Percentiles rank a stretch among this genome's conserved stretches.
Evolutionary conservation across 2,113 vertebrate species (phyloP).

Genomic region (Aspidoscelis tigris): DNA sequence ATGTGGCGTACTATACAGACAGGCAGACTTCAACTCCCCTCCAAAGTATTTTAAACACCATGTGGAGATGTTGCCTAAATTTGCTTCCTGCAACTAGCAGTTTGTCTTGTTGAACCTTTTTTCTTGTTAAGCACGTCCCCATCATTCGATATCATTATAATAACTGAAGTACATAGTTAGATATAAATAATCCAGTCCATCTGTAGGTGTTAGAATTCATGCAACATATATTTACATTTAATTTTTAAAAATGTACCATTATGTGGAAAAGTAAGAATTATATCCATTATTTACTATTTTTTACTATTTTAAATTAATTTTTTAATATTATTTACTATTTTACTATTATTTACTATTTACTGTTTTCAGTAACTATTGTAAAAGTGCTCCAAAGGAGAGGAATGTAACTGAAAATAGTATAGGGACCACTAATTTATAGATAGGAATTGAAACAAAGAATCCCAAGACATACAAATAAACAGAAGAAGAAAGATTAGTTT

Average conservation of each 20-base stretch:
- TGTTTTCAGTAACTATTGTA: neutral
- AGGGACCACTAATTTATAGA: constrained; percentile 22
- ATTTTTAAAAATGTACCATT: neutral
- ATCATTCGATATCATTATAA: neutral
- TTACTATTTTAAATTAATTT: too few species aligned
- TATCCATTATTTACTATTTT: fast-evolving
- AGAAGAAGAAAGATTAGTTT: constrained; percentile 3
- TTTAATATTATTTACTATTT: too few species aligned
- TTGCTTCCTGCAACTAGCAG: neutral
- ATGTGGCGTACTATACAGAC: too few species aligned
- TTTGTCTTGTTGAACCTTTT: neutral
- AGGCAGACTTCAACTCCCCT: too few species aligned
- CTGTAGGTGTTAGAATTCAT: too few species aligned
- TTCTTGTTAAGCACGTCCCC: neutral
- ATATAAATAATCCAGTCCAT: too few species aligned
- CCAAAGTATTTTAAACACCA: too few species aligned
- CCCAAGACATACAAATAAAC: neutral
- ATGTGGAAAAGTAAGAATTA: constrained; percentile 2
- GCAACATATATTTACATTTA: neutral
- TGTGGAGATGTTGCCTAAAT: too few species aligned
- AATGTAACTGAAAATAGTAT: neutral
- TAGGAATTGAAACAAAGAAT: constrained; percentile 16
- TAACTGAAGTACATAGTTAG: neutral
- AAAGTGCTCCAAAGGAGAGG: neutral
- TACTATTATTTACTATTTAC: neutral